Evolutionary conservation across 2,797 vertebrate species (phyloP), one percentile per base, ranked within the genome.

Genomic region (Austrolebias charrua): DNA sequence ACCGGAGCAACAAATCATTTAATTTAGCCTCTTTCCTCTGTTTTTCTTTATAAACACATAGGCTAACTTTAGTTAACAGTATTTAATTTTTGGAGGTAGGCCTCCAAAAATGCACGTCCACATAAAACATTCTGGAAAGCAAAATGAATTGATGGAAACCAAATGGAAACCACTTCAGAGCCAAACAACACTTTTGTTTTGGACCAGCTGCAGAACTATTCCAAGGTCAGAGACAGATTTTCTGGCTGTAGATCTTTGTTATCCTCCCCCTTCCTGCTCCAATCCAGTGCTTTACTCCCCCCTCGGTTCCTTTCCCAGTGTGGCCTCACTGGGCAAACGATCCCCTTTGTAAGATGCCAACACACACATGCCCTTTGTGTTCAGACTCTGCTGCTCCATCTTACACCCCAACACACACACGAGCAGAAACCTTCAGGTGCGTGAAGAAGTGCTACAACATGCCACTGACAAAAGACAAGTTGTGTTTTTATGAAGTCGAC

Each of bases 221-320:
- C 48, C 51, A 65, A 68, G 63, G 35, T 55, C 16, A 1, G 20
- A 33, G 52, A 55, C 68, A 40, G 11, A 13, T 63, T 68, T 78
- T 65, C 55, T 67, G 64, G 47, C 8, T 63, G 24, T 56, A 46
- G 28, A 59, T 59, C 65, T 55, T 46, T 28, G 13, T 74, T 63
- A 71, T 67, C 60, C 82, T 71, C 76, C 69, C 71, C 71, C 60
- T 66, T 40, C 61, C 55, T 82, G 47, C 66, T 66, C 78, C 80
- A 82, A 80, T 84, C 65, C 70, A 75, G 24, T 68, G 63, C 67
- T 67, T 50, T 31, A 48, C 29, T 66, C 59, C 50, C 38, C 40
- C 33, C 18, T 52, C 24, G 4, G 33, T 7, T 56, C 11, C 20
- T 46, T 47, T 55, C n/a, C 50, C 75, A 75, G 52, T 20, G n/a